Conservation (phyloP, 2,888 invertebrate genomes). For the Timandra comae region DNA sequence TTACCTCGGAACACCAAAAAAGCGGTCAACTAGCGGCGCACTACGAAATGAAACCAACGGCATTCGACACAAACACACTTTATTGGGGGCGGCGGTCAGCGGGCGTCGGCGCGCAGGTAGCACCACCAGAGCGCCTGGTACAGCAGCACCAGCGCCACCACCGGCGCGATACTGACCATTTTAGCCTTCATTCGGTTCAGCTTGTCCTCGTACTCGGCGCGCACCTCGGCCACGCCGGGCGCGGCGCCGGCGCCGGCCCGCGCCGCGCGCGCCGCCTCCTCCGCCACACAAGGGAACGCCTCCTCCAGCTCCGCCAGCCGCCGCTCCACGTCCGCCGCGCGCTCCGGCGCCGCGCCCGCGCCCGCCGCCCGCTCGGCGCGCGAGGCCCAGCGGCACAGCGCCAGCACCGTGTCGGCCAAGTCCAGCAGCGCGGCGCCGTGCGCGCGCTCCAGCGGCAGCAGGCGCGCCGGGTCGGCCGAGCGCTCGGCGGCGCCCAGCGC, state of each 20-base stretch:
- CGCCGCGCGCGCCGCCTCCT: slow-evolving; percentile 30
- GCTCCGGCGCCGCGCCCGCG: too few species aligned
- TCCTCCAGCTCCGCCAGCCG: slow-evolving; percentile 58
- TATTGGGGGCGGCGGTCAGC: slow-evolving; percentile 49
- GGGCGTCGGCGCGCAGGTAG: slow-evolving; percentile 58
- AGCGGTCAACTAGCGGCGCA: slow-evolving; percentile 10
- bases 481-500: slow-evolving; percentile 22
- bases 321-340: slow-evolving; percentile 22
- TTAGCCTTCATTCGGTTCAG: slow-evolving; percentile 86
- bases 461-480: slow-evolving; percentile 5
- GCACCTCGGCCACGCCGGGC: slow-evolving; percentile 69
- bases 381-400: too few species aligned
- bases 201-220: slow-evolving; percentile 83
- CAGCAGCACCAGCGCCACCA: slow-evolving; percentile 63
- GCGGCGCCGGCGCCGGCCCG: slow-evolving; percentile 23
- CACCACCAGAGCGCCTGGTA: slow-evolving; percentile 73
- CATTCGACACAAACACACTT: slow-evolving; percentile 52
- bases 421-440: too few species aligned
- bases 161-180: slow-evolving; percentile 82
- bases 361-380: too few species aligned
- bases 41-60: slow-evolving; percentile 61
- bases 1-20: background rate
- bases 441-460: too few species aligned
- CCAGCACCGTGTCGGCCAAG: too few species aligned
- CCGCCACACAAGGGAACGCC: slow-evolving; percentile 54